Evolutionary conservation across 2,113 vertebrate species (phyloP).

Genomic region (Sprattus sprattus): DNA sequence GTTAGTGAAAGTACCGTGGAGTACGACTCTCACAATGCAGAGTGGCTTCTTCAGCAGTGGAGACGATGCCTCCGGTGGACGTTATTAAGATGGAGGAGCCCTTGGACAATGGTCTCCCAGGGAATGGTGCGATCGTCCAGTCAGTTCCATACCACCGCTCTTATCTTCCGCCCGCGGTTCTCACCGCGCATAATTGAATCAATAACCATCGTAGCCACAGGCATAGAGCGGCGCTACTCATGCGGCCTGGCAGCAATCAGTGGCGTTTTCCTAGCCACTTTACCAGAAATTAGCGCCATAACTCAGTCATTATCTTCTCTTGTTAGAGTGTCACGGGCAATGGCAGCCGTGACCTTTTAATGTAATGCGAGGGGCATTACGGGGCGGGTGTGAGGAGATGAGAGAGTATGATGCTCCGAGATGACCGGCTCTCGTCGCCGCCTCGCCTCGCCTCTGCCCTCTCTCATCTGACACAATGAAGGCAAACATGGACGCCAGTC

Average conservation of each 20-base stretch:
- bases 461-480: background rate
- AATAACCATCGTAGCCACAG: background rate
- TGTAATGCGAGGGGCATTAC: background rate
- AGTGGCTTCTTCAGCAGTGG: background rate
- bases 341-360: background rate
- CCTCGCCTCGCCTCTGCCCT: background rate
- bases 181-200: background rate
- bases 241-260: background rate
- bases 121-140: background rate
- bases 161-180: background rate
- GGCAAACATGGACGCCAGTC: slow-evolving; percentile 60
- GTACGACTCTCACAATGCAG: background rate
- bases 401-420: background rate
- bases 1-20: background rate
- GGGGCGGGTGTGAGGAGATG: background rate
- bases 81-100: background rate
- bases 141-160: background rate
- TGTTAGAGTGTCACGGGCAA: background rate
- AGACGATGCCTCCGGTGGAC: background rate
- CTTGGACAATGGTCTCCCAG: background rate
- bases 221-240: background rate
- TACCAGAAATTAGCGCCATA: background rate
- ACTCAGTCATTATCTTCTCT: slow-evolving; percentile 11
- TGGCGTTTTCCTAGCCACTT: background rate
- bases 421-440: background rate